Percentiles rank a stretch among this genome's conserved stretches.
Conservation (phyloP, 2,888 invertebrate genomes). For the Polymixis lichenea region DNA sequence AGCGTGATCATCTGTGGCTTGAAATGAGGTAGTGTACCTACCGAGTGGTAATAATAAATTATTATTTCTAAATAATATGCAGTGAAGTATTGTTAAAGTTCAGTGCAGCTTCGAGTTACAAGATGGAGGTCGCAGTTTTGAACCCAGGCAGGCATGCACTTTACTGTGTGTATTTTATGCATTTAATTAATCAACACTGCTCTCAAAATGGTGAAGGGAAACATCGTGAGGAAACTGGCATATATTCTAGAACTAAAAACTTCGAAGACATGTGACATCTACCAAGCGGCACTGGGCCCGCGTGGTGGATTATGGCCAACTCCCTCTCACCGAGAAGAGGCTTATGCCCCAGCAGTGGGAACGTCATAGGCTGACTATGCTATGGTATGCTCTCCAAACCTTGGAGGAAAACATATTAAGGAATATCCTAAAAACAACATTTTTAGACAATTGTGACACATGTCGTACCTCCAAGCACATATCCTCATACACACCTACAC, state of each 20-base stretch:
- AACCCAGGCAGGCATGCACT: background rate
- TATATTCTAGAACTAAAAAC: no score
- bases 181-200: background rate
- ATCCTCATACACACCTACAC: no score
- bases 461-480: no score
- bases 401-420: no score
- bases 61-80: no score
- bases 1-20: conserved; percentile 22
- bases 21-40: background rate
- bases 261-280: background rate
- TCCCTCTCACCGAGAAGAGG: background rate
- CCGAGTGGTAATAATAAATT: background rate
- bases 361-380: no score
- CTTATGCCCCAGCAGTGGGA: no score
- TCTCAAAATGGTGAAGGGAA: background rate
- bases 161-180: background rate
- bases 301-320: background rate
- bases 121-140: background rate
- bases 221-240: background rate
- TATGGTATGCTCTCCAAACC: no score
- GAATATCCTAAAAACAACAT: no score
- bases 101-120: background rate
- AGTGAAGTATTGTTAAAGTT: background rate
- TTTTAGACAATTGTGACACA: no score
- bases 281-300: background rate